Conservation (phyloP, 2,888 invertebrate genomes). For the Petrolisthes cinctipes region DNA sequence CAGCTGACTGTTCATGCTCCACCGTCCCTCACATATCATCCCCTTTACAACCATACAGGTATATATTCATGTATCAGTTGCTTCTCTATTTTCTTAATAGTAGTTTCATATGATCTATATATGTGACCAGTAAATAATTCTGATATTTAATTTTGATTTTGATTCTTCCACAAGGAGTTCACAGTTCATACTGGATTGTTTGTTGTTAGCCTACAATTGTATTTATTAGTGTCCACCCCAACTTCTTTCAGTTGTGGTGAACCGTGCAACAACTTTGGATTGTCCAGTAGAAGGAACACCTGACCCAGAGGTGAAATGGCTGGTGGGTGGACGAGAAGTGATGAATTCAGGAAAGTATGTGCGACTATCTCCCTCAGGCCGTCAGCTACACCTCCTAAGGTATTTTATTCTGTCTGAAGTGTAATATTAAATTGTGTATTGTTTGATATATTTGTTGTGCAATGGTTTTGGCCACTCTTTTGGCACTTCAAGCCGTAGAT, state of each 20-base stretch:
- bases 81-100: neutral
- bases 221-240: too few relatives aligned
- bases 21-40: constrained; percentile 46
- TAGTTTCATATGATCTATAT: neutral
- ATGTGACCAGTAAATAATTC: neutral
- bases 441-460: too few relatives aligned
- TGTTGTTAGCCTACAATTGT: neutral
- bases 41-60: constrained; percentile 47
- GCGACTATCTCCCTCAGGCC: constrained; percentile 26
- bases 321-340: constrained; percentile 58
- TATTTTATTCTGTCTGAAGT: neutral
- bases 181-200: neutral
- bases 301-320: constrained; percentile 67
- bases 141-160: neutral
- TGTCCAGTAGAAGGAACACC: constrained; percentile 69
- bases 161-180: neutral
- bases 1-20: constrained; percentile 41
- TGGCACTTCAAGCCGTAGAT: too few relatives aligned
- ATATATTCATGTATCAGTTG: neutral
- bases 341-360: constrained; percentile 35
- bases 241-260: constrained; percentile 46
- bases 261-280: constrained; percentile 67
- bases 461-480: too few relatives aligned
- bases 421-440: too few relatives aligned
- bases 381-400: constrained; percentile 55